Evolutionary conservation across 2,888 invertebrate genomes (phyloP).

Genomic region (Pseudococcus viburni): DNA sequence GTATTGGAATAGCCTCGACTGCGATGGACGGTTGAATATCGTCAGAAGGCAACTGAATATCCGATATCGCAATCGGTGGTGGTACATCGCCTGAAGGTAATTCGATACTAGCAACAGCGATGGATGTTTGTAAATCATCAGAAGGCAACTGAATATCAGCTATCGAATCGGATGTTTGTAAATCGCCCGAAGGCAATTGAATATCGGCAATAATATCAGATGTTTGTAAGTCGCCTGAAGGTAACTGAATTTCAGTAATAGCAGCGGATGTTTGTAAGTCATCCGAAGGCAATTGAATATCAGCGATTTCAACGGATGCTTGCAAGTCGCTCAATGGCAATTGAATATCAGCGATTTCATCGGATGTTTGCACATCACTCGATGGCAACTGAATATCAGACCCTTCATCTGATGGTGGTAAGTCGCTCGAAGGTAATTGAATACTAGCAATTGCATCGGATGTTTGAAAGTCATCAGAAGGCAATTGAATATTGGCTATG

Average conservation of each 20-base stretch:
- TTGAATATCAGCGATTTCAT: neutral
- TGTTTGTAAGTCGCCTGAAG: neutral
- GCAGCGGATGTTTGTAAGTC: neutral
- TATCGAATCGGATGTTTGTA: neutral
- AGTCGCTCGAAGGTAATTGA: neutral
- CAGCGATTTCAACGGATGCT: neutral
- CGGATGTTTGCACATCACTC: too few species aligned
- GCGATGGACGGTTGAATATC: neutral
- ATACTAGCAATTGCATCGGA: neutral
- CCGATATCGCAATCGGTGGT: neutral
- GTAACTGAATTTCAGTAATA: conserved; percentile 1
- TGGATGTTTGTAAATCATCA: neutral
- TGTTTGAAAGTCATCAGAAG: conserved; percentile 5
- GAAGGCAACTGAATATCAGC: conserved; percentile 5
- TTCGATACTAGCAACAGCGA: neutral
- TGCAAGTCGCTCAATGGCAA: neutral
- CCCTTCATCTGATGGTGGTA: neutral
- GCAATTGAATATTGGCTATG: conserved; percentile 22
- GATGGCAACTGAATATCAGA: neutral
- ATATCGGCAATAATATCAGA: neutral
- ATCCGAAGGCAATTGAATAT: neutral
- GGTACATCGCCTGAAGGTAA: neutral
- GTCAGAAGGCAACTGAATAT: neutral
- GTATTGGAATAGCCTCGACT: conserved; percentile 12
- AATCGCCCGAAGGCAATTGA: neutral